Conservation (phyloP, 1,140 invertebrate genomes). For the Drosophila sturtevanti region DNA sequence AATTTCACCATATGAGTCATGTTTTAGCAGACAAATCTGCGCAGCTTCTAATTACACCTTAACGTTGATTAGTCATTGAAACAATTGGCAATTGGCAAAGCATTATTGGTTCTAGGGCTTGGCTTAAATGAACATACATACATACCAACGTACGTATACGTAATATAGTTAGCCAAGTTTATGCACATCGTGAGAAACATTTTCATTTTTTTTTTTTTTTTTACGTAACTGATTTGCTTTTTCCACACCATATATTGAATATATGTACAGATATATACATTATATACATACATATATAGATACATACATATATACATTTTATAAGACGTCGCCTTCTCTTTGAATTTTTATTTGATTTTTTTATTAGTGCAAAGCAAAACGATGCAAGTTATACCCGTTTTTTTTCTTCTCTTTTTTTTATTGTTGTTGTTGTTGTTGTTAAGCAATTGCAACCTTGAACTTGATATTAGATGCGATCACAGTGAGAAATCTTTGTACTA, state of each 20-base stretch:
- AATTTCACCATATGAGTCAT: conserved; percentile 35
- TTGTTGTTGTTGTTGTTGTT: neutral
- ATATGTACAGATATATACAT: neutral
- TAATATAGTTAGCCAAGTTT: conserved; percentile 34
- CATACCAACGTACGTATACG: conserved; percentile 43
- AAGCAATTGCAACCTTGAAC: conserved; percentile 68
- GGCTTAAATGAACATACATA: conserved; percentile 18
- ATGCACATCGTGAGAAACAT: conserved; percentile 59
- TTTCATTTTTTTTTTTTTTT: neutral
- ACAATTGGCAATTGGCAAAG: conserved; percentile 2
- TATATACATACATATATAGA: neutral
- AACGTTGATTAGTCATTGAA: conserved; percentile 57
- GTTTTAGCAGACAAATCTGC: conserved; percentile 50
- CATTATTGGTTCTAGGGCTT: conserved; percentile 33
- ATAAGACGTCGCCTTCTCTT: conserved; percentile 24
- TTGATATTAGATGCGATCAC: conserved; percentile 73
- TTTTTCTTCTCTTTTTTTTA: conserved; percentile 15
- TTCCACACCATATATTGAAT: neutral
- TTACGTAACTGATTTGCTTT: conserved; percentile 1
- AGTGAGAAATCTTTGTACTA: conserved; percentile 34
- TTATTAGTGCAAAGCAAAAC: conserved; percentile 62
- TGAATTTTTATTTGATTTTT: conserved; percentile 59
- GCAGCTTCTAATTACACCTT: conserved; percentile 72
- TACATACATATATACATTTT: neutral
- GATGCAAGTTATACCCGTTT: conserved; percentile 60